A percentile compares a stretch with the other conserved stretches of the same genome.
These are phyloP conservation scores for Xerus inauris DNA, from an alignment of 2,113 vertebrate genomes.

Conservation along the genomic window DNA sequence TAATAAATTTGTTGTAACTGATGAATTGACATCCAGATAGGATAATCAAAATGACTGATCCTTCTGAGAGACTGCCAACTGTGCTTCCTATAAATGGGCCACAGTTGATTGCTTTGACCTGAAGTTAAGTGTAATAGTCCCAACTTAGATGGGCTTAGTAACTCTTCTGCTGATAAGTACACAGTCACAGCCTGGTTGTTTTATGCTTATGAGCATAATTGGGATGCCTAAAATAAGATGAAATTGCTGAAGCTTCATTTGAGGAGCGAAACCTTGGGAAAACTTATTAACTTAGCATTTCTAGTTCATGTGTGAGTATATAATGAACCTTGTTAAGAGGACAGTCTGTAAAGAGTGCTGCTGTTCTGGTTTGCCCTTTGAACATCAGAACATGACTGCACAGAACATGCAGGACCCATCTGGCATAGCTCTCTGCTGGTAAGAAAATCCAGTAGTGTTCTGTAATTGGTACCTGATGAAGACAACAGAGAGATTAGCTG, in stretches of 20 bases:
- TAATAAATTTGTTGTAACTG: conserved; percentile 37
- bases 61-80: conserved; percentile 43
- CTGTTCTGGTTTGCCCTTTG: conserved; percentile 14
- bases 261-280: conserved; percentile 38
- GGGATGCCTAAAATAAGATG: conserved; percentile 57
- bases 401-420: background rate
- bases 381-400: conserved; percentile 15
- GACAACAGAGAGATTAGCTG: background rate
- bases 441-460: background rate
- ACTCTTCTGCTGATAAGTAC: conserved; percentile 34
- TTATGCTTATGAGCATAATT: conserved; percentile 54
- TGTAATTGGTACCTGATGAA: background rate
- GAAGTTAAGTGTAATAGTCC: conserved; percentile 50
- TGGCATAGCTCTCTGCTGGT: background rate
- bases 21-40: background rate
- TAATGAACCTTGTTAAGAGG: conserved; percentile 50
- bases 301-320: conserved; percentile 28
- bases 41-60: conserved; percentile 62
- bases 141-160: conserved; percentile 46
- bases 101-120: conserved; percentile 55
- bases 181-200: conserved; percentile 45
- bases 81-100: conserved; percentile 16
- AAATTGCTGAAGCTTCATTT: conserved; percentile 51
- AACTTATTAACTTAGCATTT: conserved; percentile 66
- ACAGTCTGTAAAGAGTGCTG: background rate